Base-by-base conservation (phyloP, 2,113 vertebrate genomes). In the Sciurus niger region DNA sequence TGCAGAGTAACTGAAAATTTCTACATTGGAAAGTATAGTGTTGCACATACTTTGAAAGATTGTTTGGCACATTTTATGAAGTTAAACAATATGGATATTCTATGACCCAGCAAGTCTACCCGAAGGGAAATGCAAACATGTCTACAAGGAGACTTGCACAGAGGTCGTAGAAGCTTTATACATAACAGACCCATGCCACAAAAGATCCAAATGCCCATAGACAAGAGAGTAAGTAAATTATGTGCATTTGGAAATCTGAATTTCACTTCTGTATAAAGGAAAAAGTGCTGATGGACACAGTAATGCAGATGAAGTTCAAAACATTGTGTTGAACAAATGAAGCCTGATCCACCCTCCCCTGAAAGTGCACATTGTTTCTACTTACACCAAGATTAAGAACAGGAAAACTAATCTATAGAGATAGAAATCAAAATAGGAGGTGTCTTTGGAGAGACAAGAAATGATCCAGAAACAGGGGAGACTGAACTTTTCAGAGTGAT, bases 111-210 rank as follows among this genome's bases (percentile, higher is more conserved):
- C 5, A 80, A 78, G 48, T 84, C 17, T 32, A 86, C 40, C 40
- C 51, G 34, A 85, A 92, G 79, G 84, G 83, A 89, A 89, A 79
- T 28, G 8, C n/a, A 94, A 85, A 72, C 53, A 72, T 24, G 60
- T 48, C 53, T 43, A 68, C n/a, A 83, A 91, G 17, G 63, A 83
- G 60, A 92, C 51, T 51, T 76, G 51, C 24, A 70, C 6, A 76
- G 46, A n/a, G 80, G 14, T 87, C 60, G 83, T 0, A 58, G 24
- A 37, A 77, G 60, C 60, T 77, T 88, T 77, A 82, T 65, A 63
- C 7, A 5, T 17, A 60, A 84, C 12, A 82, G 30, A 6, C 12
- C 30, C 11, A 53, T 90, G 65, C 51, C 74, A 16, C 6, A 58
- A 83, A 43, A n/a, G n/a, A 80, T 18, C 40, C 30, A 76, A 70